A percentile compares a stretch with the other conserved stretches of the same genome.
phyloP scores from a whole-genome alignment of 2,888 invertebrate genomes.

The Mythimna ferrago region DNA sequence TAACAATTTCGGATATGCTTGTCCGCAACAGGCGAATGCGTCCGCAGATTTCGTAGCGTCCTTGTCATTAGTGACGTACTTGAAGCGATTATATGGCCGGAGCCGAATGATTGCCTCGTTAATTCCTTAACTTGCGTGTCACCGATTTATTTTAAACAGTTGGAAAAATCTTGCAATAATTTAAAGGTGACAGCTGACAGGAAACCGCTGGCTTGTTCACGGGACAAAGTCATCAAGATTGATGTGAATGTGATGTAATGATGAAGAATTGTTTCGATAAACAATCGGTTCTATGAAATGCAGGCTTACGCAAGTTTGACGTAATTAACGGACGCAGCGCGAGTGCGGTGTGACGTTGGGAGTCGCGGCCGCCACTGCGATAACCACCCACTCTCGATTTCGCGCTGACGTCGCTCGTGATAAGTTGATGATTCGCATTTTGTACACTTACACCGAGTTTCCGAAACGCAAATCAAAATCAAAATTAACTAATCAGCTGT shows the following conservation, averaged over 20 bases:
- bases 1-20: constrained; percentile 45
- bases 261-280: constrained; percentile 66
- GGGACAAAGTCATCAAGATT: constrained; percentile 38
- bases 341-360: constrained; percentile 69
- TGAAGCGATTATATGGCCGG: constrained; percentile 70
- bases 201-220: constrained; percentile 47
- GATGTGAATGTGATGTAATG: constrained; percentile 60
- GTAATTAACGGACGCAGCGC: constrained; percentile 70
- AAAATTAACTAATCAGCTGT: too few relatives aligned
- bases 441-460: too few relatives aligned
- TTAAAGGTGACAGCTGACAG: constrained; percentile 37
- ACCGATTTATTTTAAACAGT: constrained; percentile 37
- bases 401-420: constrained; percentile 77
- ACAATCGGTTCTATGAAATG: constrained; percentile 68
- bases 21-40: constrained; percentile 66
- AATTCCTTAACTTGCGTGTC: constrained; percentile 56
- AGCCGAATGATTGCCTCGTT: constrained; percentile 62
- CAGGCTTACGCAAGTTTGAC: constrained; percentile 75
- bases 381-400: constrained; percentile 83
- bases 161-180: constrained; percentile 35
- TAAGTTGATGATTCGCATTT: constrained; percentile 75
- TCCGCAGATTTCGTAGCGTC: constrained; percentile 72
- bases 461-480: too few relatives aligned
- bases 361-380: constrained; percentile 74
- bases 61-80: constrained; percentile 76